Evolutionary conservation across 2,797 vertebrate genomes (phyloP).

Genomic region (Tympanoctomys barrerae): DNA sequence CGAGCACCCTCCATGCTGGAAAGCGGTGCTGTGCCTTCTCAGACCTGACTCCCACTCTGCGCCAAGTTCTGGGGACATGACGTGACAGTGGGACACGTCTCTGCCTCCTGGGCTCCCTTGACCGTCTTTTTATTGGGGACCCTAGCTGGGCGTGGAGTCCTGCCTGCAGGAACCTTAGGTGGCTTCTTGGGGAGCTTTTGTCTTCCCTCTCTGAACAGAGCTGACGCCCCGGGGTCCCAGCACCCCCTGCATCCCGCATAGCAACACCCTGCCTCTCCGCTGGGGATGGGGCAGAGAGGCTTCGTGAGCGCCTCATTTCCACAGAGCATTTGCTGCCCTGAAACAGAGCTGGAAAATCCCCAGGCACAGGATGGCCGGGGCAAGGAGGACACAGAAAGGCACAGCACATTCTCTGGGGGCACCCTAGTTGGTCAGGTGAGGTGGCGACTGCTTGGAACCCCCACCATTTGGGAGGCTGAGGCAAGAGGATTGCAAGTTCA

Average conservation of each 20-base stretch:
- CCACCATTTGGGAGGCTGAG: background rate
- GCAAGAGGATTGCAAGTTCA: background rate
- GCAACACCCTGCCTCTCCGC: no score
- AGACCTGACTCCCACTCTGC: background rate
- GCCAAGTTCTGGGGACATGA: background rate
- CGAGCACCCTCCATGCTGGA: background rate
- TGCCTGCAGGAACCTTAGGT: background rate
- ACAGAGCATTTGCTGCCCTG: background rate
- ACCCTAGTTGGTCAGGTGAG: background rate
- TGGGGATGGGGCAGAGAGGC: background rate
- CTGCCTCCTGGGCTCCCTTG: background rate
- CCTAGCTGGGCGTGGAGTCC: background rate
- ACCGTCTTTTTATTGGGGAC: background rate
- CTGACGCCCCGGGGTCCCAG: background rate
- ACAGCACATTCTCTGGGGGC: no score
- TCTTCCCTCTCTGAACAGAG: background rate
- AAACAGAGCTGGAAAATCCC: background rate
- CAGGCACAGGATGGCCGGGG: no score
- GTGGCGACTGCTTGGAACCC: background rate
- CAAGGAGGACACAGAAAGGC: no score
- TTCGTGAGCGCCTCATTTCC: background rate
- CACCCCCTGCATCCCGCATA: background rate
- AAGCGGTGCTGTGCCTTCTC: background rate
- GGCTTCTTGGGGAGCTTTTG: background rate
- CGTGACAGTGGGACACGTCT: background rate